Evolutionary conservation across 2,113 vertebrate genomes (phyloP).

Genomic region (Mastomys coucha): DNA sequence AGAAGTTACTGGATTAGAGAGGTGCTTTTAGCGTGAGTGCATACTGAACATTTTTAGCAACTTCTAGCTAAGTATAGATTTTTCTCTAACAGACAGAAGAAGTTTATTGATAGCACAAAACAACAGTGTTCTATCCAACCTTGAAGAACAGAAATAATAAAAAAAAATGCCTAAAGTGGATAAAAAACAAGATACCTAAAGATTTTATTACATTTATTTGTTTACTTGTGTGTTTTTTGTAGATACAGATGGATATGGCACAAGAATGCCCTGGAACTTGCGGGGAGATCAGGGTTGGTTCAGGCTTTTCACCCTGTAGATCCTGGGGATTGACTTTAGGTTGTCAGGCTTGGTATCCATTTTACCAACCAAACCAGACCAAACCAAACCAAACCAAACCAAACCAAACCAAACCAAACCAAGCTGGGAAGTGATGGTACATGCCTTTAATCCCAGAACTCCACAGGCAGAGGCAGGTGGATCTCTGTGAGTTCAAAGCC

Average conservation of each 20-base stretch:
- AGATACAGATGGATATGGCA: background rate
- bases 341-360: background rate
- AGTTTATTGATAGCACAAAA: slow-evolving; percentile 92
- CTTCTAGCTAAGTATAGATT: slow-evolving; percentile 1
- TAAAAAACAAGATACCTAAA: background rate
- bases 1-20: slow-evolving; percentile 18
- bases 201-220: background rate
- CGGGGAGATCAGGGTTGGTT: background rate
- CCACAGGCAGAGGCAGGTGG: background rate
- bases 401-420: background rate
- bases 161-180: slow-evolving; percentile 79
- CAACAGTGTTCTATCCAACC: slow-evolving; percentile 90
- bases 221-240: background rate
- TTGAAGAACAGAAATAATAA: slow-evolving; percentile 85
- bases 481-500: background rate
- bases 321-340: background rate
- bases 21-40: slow-evolving; percentile 10
- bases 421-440: background rate
- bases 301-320: background rate
- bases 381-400: background rate
- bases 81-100: slow-evolving; percentile 88
- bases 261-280: background rate
- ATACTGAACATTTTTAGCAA: background rate
- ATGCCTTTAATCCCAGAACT: background rate
- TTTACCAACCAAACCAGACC: background rate